Conservation (phyloP, 2,113 vertebrate genomes). For the Heliornis fulica region DNA sequence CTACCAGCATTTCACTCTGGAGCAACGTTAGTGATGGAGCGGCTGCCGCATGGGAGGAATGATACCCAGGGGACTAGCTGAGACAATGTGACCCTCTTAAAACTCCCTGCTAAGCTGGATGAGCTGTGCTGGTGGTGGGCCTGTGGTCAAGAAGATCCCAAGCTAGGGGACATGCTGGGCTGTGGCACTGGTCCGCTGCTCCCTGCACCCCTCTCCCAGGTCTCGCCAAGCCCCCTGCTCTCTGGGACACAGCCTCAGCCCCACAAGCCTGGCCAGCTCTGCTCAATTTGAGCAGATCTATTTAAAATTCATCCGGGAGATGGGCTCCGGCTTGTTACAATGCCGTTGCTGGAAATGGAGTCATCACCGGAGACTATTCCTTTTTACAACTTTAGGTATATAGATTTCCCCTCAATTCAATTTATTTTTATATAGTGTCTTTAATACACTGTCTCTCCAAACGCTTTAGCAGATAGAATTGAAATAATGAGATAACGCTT, state of each 20-base stretch:
- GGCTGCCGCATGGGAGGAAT: fast-evolving
- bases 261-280: not conserved
- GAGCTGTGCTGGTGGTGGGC: not conserved
- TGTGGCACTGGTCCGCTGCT: not conserved
- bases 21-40: not conserved
- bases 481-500: slow-evolving; percentile 68
- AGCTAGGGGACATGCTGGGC: not conserved
- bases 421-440: slow-evolving; percentile 70
- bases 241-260: not conserved
- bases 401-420: slow-evolving; percentile 53
- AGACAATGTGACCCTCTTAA: not conserved
- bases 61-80: not conserved
- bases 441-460: slow-evolving; percentile 65
- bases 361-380: slow-evolving; percentile 56
- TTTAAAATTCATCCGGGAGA: slow-evolving; percentile 56
- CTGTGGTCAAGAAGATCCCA: fast-evolving
- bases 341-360: slow-evolving; percentile 18
- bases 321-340: not conserved
- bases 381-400: slow-evolving; percentile 65
- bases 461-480: slow-evolving; percentile 68
- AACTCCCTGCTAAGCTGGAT: not conserved
- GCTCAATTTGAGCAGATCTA: slow-evolving; percentile 23
- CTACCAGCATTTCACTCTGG: not conserved
- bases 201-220: not conserved
- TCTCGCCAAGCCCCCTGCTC: fast-evolving